A percentile compares a stretch with the other conserved stretches of the same genome.
phyloP scores from a whole-genome alignment of 2,113 vertebrate species.

The Chunga burmeisteri region DNA sequence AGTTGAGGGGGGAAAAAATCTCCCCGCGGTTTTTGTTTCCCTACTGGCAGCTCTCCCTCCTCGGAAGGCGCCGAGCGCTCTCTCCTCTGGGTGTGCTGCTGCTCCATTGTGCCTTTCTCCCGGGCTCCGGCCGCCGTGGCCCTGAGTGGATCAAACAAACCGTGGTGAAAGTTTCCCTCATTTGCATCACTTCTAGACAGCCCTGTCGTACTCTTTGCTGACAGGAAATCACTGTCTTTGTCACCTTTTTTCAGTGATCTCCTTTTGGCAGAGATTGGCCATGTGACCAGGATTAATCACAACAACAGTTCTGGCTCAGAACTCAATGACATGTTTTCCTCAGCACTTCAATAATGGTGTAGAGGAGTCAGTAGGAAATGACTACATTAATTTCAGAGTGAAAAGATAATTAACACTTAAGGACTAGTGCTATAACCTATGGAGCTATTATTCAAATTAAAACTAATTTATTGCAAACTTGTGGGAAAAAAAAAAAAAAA shows the following conservation, averaged over 20 bases:
- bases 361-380: conserved; percentile 78
- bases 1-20: not conserved
- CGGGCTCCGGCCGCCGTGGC: conserved; percentile 69
- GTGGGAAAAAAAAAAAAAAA: not conserved
- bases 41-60: conserved; percentile 1
- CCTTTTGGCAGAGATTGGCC: conserved; percentile 82
- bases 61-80: conserved; percentile 63
- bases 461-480: conserved; percentile 75
- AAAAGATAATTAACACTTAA: conserved; percentile 82
- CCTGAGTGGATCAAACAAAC: conserved; percentile 81
- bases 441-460: conserved; percentile 77
- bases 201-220: conserved; percentile 82
- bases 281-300: conserved; percentile 85
- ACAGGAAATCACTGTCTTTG: conserved; percentile 89
- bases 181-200: conserved; percentile 88
- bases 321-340: conserved; percentile 83
- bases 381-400: conserved; percentile 80
- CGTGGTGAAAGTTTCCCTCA: conserved; percentile 82
- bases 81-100: conserved; percentile 70
- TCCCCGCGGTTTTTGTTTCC: conserved; percentile 28
- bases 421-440: conserved; percentile 74
- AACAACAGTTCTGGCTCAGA: conserved; percentile 78
- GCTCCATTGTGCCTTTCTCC: conserved; percentile 55
- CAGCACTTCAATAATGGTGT: conserved; percentile 73
- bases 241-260: conserved; percentile 85